phyloP scores from a whole-genome alignment of 2,888 invertebrate species.

The Cephus runcator region DNA sequence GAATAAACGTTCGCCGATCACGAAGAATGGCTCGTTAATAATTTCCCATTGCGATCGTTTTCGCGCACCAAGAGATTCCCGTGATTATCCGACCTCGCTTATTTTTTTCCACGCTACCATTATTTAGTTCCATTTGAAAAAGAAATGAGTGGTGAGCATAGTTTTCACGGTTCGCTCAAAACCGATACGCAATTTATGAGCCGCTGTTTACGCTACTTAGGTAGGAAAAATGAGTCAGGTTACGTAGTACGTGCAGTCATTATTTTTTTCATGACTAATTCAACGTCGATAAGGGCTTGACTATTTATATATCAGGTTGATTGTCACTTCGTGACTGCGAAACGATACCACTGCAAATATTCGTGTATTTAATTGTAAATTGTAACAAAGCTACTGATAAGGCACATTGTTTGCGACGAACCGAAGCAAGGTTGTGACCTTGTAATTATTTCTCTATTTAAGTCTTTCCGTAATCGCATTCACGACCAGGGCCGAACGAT shows the following conservation, averaged over 20 bases:
- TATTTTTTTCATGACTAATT: neutral
- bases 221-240: neutral
- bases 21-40: slow-evolving; percentile 37
- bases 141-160: neutral
- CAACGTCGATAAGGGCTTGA: neutral
- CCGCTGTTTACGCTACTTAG: neutral
- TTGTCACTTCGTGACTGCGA: neutral
- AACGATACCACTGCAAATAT: neutral
- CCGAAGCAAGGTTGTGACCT: neutral
- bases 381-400: neutral
- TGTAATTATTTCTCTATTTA: neutral
- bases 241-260: neutral
- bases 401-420: neutral
- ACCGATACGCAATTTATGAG: neutral
- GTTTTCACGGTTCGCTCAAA: neutral
- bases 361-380: neutral
- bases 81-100: neutral
- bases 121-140: neutral
- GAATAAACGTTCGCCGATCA: slow-evolving; percentile 33
- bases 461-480: neutral
- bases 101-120: neutral
- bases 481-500: neutral
- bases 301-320: neutral
- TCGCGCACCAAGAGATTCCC: neutral
- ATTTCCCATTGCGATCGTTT: slow-evolving; percentile 24